Percentiles rank a stretch among this genome's conserved stretches.
These are phyloP conservation scores for Hybos culiciformis DNA, from an alignment of 2,888 invertebrate species.

Conservation along the genomic window DNA sequence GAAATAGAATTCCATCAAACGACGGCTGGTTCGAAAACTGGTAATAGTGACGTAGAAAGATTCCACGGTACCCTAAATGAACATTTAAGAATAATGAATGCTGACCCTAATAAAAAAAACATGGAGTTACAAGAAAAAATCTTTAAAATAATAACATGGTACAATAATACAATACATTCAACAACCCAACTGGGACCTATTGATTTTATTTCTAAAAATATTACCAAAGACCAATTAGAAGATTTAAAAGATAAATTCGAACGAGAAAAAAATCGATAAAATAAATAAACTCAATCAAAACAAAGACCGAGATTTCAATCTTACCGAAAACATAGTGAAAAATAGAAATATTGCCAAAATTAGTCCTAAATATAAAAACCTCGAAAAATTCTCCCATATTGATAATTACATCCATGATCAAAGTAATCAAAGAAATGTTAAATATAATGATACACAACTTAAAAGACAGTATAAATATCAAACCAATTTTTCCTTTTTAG, in stretches of 20 bases:
- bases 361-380: background rate
- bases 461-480: background rate
- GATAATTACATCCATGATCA: background rate
- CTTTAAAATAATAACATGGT: too few relatives aligned
- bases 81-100: constrained; percentile 8
- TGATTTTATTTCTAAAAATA: too few relatives aligned
- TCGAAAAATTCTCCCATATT: background rate
- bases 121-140: too few relatives aligned
- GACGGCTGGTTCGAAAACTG: constrained; percentile 8
- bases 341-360: background rate
- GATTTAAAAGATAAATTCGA: background rate
- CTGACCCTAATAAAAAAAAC: too few relatives aligned
- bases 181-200: too few relatives aligned
- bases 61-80: constrained; percentile 9
- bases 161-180: too few relatives aligned
- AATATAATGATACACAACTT: background rate
- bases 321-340: background rate
- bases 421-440: background rate
- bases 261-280: background rate
- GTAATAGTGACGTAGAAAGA: constrained; percentile 8
- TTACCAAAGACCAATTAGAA: too few relatives aligned
- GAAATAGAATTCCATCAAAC: constrained; percentile 4
- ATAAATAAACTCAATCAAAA: background rate
- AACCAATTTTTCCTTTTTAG: background rate
- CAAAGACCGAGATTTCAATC: background rate